Percentiles rank a stretch among this genome's conserved stretches.
Evolutionary conservation across 1,140 invertebrate genomes (phyloP).

Genomic region (Radopholus similis): DNA sequence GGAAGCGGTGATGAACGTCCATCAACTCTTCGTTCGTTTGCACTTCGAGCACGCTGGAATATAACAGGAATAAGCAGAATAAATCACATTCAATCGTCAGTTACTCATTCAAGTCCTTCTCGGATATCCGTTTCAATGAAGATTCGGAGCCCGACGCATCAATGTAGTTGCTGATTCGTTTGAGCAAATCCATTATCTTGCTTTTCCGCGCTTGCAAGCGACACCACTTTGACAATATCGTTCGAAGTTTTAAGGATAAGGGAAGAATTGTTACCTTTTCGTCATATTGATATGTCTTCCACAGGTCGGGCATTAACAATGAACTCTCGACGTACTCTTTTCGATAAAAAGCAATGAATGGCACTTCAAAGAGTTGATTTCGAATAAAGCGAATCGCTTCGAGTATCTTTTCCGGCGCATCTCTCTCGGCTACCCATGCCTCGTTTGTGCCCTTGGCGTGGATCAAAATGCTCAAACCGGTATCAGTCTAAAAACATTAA

Average conservation of each 20-base stretch:
- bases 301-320: slow-evolving; percentile 87
- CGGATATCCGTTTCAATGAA: slow-evolving; percentile 26
- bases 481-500: slow-evolving; percentile 15
- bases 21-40: slow-evolving; percentile 38
- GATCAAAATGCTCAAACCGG: slow-evolving; percentile 19
- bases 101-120: slow-evolving; percentile 37
- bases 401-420: slow-evolving; percentile 71
- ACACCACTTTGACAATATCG: slow-evolving; percentile 34
- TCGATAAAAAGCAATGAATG: slow-evolving; percentile 96
- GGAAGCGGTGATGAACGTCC: slow-evolving; percentile 43
- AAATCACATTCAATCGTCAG: not conserved
- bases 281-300: slow-evolving; percentile 79
- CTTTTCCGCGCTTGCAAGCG: slow-evolving; percentile 32
- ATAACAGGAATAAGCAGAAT: not conserved
- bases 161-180: slow-evolving; percentile 22
- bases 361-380: slow-evolving; percentile 72
- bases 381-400: slow-evolving; percentile 92
- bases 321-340: slow-evolving; percentile 96
- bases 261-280: slow-evolving; percentile 63
- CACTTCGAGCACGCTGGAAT: slow-evolving; percentile 31
- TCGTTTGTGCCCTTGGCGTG: slow-evolving; percentile 1
- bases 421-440: slow-evolving; percentile 8
- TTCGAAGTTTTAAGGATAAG: slow-evolving; percentile 56
- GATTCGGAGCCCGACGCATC: slow-evolving; percentile 2
- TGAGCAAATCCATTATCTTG: slow-evolving; percentile 19